phyloP scores from a whole-genome alignment of 2,888 invertebrate species.

The Andrena bicolor region DNA sequence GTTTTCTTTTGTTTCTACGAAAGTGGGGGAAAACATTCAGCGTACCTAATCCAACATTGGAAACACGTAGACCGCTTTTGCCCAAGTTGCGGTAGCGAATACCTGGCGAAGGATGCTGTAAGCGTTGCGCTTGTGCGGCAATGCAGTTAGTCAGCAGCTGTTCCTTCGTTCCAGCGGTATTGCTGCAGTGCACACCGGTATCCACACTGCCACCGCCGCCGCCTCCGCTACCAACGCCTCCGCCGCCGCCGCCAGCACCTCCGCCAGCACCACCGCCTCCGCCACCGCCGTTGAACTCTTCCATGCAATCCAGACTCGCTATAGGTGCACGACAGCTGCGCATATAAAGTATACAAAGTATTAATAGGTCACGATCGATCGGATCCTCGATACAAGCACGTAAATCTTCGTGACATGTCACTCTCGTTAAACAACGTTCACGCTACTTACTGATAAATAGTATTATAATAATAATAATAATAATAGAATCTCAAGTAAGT shows the following conservation, averaged over 20 bases:
- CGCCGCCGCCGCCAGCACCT: constrained; percentile 86
- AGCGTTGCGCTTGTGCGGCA: constrained; percentile 86
- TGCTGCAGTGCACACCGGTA: constrained; percentile 84
- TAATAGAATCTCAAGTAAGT: no score
- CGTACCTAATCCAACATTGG: constrained; percentile 95
- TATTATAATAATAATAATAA: no score
- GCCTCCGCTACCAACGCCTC: constrained; percentile 84
- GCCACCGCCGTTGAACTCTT: constrained; percentile 93
- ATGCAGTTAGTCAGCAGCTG: constrained; percentile 86
- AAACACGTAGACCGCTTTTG: constrained; percentile 97
- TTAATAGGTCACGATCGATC: constrained; percentile 57
- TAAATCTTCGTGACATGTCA: constrained; percentile 35
- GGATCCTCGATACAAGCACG: constrained; percentile 41
- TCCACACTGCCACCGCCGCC: constrained; percentile 83
- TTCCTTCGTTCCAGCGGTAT: constrained; percentile 86
- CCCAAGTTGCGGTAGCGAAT: constrained; percentile 97
- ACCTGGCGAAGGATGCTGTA: constrained; percentile 90
- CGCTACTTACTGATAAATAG: background rate
- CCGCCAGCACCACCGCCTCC: constrained; percentile 85
- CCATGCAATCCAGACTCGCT: constrained; percentile 97
- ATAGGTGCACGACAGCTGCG: constrained; percentile 95
- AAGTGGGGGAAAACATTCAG: constrained; percentile 75
- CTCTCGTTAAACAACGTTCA: background rate
- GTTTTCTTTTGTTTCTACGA: constrained; percentile 49
- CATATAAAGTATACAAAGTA: constrained; percentile 68